Evolutionary conservation across 2,888 invertebrate genomes (phyloP).

Genomic region (Sicus ferrugineus): DNA sequence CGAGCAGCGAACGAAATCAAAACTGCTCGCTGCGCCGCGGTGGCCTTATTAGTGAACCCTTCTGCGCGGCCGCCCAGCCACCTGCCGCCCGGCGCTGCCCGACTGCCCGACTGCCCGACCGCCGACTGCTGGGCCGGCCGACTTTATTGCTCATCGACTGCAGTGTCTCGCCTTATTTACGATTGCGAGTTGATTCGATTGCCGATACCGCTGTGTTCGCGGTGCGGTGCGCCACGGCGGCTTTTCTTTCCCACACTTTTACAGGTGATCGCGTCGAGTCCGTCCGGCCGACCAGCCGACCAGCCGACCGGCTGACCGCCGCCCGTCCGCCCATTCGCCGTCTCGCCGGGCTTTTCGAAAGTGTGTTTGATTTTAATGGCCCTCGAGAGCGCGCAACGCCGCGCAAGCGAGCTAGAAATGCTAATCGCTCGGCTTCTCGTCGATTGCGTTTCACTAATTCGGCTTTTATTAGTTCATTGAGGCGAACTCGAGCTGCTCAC

Average conservation of each 20-base stretch:
- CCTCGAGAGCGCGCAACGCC: background rate
- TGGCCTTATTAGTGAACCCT: background rate
- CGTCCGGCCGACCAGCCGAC: background rate
- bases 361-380: slow-evolving; percentile 11
- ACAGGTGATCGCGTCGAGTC: slow-evolving; percentile 39
- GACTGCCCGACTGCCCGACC: background rate
- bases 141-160: slow-evolving; percentile 57
- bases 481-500: too few species aligned
- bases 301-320: background rate
- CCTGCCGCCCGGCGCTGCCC: background rate
- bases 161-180: slow-evolving; percentile 63
- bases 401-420: background rate
- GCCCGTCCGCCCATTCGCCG: background rate
- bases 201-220: slow-evolving; percentile 49
- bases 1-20: too few species aligned
- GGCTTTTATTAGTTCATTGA: slow-evolving; percentile 24
- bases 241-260: slow-evolving; percentile 59
- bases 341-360: background rate
- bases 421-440: slow-evolving; percentile 28
- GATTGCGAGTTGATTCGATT: slow-evolving; percentile 61
- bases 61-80: background rate
- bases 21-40: slow-evolving; percentile 7
- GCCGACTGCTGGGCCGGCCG: slow-evolving; percentile 50
- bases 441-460: slow-evolving; percentile 5
- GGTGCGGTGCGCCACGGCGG: slow-evolving; percentile 38